Percentiles rank a stretch among this genome's conserved stretches.
Conservation (phyloP, 2,797 vertebrate genomes). For the Huso huso region DNA sequence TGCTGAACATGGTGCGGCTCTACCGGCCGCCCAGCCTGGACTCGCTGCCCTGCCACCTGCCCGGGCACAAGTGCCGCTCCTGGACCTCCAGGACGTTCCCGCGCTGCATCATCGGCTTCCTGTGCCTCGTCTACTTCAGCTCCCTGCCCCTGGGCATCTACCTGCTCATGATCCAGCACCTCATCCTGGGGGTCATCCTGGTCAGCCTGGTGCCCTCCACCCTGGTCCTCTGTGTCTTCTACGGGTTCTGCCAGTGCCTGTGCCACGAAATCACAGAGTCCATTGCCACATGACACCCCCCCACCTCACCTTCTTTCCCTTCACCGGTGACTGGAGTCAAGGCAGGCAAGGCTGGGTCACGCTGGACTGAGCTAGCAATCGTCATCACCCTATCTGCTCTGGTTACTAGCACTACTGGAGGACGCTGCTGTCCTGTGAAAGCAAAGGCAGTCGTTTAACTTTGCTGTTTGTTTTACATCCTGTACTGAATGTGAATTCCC, state of each 20-base stretch:
- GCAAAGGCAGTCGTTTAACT: no score
- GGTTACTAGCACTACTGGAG: no score
- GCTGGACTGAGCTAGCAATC: no score
- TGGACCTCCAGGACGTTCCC: conserved; percentile 65
- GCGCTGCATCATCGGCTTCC: conserved; percentile 68
- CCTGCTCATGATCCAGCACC: conserved; percentile 77
- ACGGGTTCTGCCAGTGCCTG: conserved; percentile 79
- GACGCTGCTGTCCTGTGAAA: no score
- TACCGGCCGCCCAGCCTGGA: conserved; percentile 63
- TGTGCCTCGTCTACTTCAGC: conserved; percentile 81
- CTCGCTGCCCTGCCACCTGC: conserved; percentile 56
- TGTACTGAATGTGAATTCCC: no score
- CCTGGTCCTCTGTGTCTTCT: conserved; percentile 72
- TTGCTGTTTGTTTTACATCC: no score
- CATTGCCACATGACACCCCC: conserved; percentile 33
- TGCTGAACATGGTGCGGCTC: conserved; percentile 68
- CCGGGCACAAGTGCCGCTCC: conserved; percentile 57
- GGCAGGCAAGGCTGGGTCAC: no score
- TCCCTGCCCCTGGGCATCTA: conserved; percentile 83
- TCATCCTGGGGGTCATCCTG: conserved; percentile 68
- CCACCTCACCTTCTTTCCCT: background rate
- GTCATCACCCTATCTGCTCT: no score
- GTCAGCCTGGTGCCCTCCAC: conserved; percentile 79
- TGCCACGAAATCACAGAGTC: conserved; percentile 66
- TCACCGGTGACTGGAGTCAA: no score